Percentiles rank a stretch among this genome's conserved stretches.
Evolutionary conservation across 1,140 invertebrate species (phyloP).

Genomic region (Diorhabda carinulata): DNA sequence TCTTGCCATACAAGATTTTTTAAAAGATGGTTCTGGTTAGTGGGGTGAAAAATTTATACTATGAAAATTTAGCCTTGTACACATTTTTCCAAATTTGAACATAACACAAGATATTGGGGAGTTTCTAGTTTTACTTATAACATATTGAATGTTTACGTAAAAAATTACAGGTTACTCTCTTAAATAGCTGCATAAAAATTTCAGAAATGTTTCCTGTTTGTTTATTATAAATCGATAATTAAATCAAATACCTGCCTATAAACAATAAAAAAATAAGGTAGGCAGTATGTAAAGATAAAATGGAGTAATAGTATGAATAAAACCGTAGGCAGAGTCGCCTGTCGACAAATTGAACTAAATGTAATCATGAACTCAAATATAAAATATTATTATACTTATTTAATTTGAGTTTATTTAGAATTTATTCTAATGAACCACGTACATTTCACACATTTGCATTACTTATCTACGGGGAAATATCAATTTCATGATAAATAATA

Average conservation of each 20-base stretch:
- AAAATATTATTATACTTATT: neutral
- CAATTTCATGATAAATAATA: neutral
- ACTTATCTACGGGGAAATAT: neutral
- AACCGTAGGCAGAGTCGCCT: neutral
- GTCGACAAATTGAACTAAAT: conserved; percentile 1
- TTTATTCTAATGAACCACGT: neutral
- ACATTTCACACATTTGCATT: neutral
- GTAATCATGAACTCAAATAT: neutral
- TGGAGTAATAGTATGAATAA: neutral
- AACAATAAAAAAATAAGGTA: neutral
- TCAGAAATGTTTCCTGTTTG: neutral
- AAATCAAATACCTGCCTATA: neutral
- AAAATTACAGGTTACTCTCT: neutral
- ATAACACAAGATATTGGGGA: too few relatives aligned
- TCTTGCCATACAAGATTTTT: too few relatives aligned
- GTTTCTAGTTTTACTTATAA: too few relatives aligned
- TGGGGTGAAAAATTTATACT: too few relatives aligned
- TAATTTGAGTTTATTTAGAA: neutral
- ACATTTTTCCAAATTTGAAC: too few relatives aligned
- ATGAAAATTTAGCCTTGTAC: too few relatives aligned
- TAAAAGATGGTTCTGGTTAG: too few relatives aligned
- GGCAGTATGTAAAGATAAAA: neutral
- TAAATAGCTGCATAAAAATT: neutral
- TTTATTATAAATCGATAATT: neutral
- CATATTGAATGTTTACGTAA: neutral